Percentiles rank a stretch among this genome's conserved stretches.
phyloP scores from a whole-genome alignment of 2,888 invertebrate genomes.

The Trachelus troglodyta region DNA sequence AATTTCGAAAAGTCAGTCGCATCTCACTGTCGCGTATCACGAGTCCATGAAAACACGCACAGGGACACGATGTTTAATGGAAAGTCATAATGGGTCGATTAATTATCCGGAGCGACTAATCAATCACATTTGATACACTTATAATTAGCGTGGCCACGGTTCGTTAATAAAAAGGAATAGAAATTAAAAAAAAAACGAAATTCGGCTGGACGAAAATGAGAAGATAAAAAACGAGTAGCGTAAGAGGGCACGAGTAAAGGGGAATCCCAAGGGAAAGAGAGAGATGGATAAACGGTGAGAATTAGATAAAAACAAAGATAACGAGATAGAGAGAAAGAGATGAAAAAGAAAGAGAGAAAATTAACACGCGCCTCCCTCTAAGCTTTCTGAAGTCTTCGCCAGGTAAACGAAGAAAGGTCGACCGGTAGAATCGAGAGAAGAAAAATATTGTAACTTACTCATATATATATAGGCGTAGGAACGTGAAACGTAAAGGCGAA shows the following conservation, averaged over 20 bases:
- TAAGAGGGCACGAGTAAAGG: background rate
- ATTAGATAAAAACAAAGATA: too few species aligned
- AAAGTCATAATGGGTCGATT: conserved; percentile 23
- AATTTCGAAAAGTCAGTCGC: background rate
- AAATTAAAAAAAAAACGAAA: background rate
- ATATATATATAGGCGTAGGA: background rate
- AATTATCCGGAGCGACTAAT: conserved; percentile 23
- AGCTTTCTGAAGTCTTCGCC: background rate
- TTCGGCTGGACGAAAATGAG: background rate
- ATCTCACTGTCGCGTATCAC: background rate
- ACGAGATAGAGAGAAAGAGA: background rate
- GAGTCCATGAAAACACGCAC: background rate
- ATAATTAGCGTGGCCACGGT: conserved; percentile 5
- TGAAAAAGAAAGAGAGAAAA: background rate
- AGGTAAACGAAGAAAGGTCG: conserved; percentile 3
- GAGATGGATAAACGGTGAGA: too few species aligned
- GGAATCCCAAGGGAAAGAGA: background rate
- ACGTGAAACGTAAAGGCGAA: conserved; percentile 12
- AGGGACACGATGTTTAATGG: conserved; percentile 16
- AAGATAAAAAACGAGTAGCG: background rate
- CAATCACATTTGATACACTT: conserved; percentile 30
- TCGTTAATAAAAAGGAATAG: conserved; percentile 1
- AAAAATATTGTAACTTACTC: background rate
- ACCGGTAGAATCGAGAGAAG: background rate
- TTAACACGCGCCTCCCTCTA: background rate